A percentile compares a stretch with the other conserved stretches of the same genome.
Evolutionary conservation across 2,888 invertebrate species (phyloP).

Genomic region (Trichogramma dendrolimi): DNA sequence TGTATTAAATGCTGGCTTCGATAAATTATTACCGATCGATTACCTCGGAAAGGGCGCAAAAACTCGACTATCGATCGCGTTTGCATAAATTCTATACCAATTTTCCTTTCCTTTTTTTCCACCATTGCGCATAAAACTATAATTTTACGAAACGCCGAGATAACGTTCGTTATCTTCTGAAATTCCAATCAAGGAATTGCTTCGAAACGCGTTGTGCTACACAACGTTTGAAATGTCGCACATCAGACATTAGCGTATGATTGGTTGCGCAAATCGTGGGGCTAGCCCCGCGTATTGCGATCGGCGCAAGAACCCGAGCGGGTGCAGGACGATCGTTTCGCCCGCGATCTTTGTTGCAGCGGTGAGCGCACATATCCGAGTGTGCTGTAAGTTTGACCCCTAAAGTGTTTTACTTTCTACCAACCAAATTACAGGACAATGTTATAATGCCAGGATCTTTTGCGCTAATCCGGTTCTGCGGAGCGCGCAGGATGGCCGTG

Average conservation of each 20-base stretch:
- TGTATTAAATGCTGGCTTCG: too few relatives aligned
- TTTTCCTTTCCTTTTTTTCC: too few relatives aligned
- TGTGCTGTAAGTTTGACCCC: conserved; percentile 41
- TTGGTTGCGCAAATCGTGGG: conserved; percentile 25
- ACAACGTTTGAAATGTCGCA: neutral
- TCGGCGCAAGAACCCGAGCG: neutral
- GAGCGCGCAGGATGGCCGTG: conserved; percentile 15
- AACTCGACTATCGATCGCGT: too few relatives aligned
- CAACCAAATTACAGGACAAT: conserved; percentile 25
- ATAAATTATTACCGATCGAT: too few relatives aligned
- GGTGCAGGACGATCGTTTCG: neutral
- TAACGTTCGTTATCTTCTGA: neutral
- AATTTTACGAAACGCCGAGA: neutral
- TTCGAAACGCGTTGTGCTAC: too few relatives aligned
- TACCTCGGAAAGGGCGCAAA: too few relatives aligned
- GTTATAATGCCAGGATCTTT: conserved; percentile 2
- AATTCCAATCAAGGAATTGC: too few relatives aligned
- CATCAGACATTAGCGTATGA: conserved; percentile 15
- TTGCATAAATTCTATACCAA: too few relatives aligned
- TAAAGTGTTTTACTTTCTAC: conserved; percentile 37
- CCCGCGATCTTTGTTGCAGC: conserved; percentile 1
- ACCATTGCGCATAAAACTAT: too few relatives aligned
- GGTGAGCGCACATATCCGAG: conserved; percentile 22
- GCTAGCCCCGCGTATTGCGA: neutral
- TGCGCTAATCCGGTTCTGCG: conserved; percentile 11